Evolutionary conservation across 2,888 invertebrate genomes (phyloP).

Genomic region (Carabus problematicus): DNA sequence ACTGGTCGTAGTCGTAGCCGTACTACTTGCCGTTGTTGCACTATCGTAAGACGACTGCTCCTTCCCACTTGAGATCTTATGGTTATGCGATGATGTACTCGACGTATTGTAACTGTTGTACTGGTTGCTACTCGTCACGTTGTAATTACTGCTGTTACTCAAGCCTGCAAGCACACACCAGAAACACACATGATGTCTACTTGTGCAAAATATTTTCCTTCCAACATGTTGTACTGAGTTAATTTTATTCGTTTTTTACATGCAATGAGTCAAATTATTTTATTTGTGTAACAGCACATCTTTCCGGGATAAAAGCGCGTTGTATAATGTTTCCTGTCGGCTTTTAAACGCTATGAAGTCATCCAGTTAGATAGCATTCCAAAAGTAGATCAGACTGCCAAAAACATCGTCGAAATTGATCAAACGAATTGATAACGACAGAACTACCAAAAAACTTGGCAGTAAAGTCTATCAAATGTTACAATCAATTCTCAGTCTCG

Average conservation of each 20-base stretch:
- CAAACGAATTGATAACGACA: constrained; percentile 1
- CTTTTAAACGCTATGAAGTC: too few relatives aligned
- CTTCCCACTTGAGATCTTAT: constrained; percentile 53
- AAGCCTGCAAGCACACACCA: constrained; percentile 49
- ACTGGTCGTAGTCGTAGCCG: constrained; percentile 52
- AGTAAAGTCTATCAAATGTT: constrained; percentile 28
- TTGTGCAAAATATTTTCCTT: constrained; percentile 10
- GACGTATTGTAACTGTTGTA: constrained; percentile 57
- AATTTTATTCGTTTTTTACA: not conserved
- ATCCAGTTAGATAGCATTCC: not conserved
- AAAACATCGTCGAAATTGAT: constrained; percentile 44
- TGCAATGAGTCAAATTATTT: too few relatives aligned
- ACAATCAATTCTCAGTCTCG: constrained; percentile 50
- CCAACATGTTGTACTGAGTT: not conserved
- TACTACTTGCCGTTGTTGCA: constrained; percentile 40
- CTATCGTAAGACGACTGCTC: constrained; percentile 31
- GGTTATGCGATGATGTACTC: constrained; percentile 48
- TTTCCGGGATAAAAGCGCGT: too few relatives aligned
- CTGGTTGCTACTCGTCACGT: constrained; percentile 53
- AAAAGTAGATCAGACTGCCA: constrained; percentile 48
- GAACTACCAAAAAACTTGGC: constrained; percentile 48
- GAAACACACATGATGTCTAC: not conserved
- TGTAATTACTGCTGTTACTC: constrained; percentile 54
- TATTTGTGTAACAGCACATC: too few relatives aligned
- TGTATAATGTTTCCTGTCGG: too few relatives aligned